A percentile compares a stretch with the other conserved stretches of the same genome.
Evolutionary conservation across 2,113 vertebrate genomes (phyloP).

Genomic region (Xenus cinereus): DNA sequence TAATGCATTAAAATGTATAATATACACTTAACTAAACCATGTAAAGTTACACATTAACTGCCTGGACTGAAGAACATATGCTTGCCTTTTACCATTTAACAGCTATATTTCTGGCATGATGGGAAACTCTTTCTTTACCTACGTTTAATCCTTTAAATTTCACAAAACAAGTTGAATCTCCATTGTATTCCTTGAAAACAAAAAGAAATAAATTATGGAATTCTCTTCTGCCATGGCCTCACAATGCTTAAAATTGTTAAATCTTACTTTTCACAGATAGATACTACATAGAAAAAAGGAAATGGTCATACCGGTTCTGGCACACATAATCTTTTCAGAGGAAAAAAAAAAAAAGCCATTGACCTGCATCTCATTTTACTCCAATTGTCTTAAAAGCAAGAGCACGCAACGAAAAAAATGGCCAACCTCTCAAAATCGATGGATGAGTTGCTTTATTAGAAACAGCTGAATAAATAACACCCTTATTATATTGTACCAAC

Average conservation of each 20-base stretch:
- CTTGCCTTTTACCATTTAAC: background rate
- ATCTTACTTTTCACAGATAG: background rate
- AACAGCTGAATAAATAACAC: background rate
- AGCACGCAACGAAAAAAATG: background rate
- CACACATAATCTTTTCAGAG: background rate
- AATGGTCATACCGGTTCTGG: background rate
- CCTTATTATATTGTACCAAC: background rate
- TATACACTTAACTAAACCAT: slow-evolving; percentile 7
- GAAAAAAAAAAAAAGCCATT: background rate
- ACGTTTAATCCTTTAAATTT: background rate
- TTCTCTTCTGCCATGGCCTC: background rate
- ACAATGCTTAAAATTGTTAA: background rate
- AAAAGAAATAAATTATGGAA: background rate
- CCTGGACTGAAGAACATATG: background rate
- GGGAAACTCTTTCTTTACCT: background rate
- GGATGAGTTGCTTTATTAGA: slow-evolving; percentile 14
- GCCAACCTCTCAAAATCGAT: slow-evolving; percentile 25
- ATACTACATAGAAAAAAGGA: background rate
- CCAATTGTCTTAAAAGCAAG: slow-evolving; percentile 37
- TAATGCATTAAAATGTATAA: background rate
- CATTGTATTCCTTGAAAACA: background rate
- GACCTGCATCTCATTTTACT: slow-evolving; percentile 15
- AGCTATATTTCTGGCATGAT: background rate
- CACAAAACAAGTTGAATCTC: background rate
- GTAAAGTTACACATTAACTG: background rate